phyloP scores from a whole-genome alignment of 2,888 invertebrate species.

The Tenthredo scrophulariae region DNA sequence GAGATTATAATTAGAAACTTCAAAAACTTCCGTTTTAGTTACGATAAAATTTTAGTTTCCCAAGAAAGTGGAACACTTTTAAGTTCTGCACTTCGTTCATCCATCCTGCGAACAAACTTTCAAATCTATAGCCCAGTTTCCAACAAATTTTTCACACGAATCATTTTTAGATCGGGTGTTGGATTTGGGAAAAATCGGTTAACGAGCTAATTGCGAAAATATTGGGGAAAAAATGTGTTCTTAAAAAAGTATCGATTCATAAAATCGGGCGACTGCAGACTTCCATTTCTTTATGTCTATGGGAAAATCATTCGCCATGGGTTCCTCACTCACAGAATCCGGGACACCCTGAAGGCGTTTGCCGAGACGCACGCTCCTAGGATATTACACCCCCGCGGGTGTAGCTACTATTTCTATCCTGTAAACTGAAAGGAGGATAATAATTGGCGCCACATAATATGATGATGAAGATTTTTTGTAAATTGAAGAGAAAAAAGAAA shows the following conservation, averaged over 20 bases:
- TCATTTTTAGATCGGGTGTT: background rate
- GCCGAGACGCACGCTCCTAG: constrained; percentile 30
- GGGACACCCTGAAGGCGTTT: constrained; percentile 32
- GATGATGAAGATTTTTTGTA: background rate
- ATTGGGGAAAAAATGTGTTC: background rate
- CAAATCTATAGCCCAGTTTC: background rate
- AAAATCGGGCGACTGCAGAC: background rate
- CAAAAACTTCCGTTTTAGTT: background rate
- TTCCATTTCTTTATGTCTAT: background rate
- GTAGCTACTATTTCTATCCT: background rate
- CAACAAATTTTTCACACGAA: background rate
- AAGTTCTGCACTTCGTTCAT: background rate
- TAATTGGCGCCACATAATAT: background rate
- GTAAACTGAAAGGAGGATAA: background rate
- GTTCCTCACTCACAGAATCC: background rate
- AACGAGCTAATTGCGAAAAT: background rate
- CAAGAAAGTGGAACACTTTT: background rate
- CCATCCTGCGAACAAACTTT: background rate
- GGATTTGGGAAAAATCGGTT: background rate
- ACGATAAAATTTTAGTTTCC: background rate
- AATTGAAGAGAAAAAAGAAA: background rate
- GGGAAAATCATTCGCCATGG: background rate
- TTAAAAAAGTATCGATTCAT: background rate
- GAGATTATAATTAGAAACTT: background rate
- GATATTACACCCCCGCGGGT: constrained; percentile 39